These are phyloP conservation scores for Mechanitis mazaeus DNA, from an alignment of 2,888 invertebrate genomes.

Conservation along the genomic window DNA sequence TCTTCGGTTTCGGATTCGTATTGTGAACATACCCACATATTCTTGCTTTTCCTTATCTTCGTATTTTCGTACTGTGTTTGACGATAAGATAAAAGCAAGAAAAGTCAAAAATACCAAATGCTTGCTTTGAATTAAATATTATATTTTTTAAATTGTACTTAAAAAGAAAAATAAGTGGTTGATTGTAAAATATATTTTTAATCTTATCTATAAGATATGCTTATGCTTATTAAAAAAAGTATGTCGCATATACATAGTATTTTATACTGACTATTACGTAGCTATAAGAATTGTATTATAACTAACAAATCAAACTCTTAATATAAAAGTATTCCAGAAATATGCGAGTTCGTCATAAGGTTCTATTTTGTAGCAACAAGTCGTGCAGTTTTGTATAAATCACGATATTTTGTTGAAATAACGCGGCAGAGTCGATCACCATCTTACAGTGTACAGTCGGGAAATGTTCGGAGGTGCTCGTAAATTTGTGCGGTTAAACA, in stretches of 20 bases:
- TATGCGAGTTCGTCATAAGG: slow-evolving; percentile 13
- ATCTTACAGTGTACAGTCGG: slow-evolving; percentile 54
- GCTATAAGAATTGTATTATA: not conserved
- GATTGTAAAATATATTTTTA: no score
- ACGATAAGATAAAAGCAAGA: slow-evolving; percentile 18
- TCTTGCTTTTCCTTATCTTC: slow-evolving; percentile 23
- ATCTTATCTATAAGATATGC: no score
- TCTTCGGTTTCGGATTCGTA: slow-evolving; percentile 31
- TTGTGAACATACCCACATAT: slow-evolving; percentile 49
- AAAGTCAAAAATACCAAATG: slow-evolving; percentile 10
- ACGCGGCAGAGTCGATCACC: slow-evolving; percentile 65
- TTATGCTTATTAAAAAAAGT: no score
- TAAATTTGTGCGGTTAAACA: slow-evolving; percentile 73
- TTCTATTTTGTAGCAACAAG: slow-evolving; percentile 22
- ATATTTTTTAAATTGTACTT: not conserved
- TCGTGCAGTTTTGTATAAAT: slow-evolving; percentile 59
- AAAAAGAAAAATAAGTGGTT: not conserved
- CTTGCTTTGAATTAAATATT: slow-evolving; percentile 4
- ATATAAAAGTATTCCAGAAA: slow-evolving; percentile 2
- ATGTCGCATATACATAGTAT: no score
- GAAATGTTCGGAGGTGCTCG: slow-evolving; percentile 64
- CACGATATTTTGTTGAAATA: slow-evolving; percentile 74
- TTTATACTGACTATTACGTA: no score
- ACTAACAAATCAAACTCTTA: slow-evolving; percentile 5
- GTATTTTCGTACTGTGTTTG: slow-evolving; percentile 20